Percentiles rank a stretch among this genome's conserved stretches.
Evolutionary conservation across 1,140 invertebrate genomes (phyloP).

Genomic region (Oscheius sp.): DNA sequence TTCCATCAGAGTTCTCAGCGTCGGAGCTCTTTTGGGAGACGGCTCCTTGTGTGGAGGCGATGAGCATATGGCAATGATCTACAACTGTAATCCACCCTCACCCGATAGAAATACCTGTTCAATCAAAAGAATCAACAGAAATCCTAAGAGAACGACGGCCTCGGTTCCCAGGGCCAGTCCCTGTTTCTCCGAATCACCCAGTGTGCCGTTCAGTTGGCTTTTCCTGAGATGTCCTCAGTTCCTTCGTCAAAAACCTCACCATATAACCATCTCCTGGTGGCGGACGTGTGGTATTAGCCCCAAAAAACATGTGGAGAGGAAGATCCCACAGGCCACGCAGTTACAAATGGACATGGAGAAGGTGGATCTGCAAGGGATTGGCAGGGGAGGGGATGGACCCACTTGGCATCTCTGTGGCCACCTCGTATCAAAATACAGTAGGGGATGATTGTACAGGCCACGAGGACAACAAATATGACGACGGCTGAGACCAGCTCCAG

Average conservation of each 20-base stretch:
- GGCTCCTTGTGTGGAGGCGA: neutral
- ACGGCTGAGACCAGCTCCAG: neutral
- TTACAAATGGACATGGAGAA: slow-evolving; percentile 56
- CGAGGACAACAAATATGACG: slow-evolving; percentile 32
- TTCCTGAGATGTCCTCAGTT: slow-evolving; percentile 35
- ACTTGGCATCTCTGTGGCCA: neutral
- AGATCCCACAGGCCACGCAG: slow-evolving; percentile 62
- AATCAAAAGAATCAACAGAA: slow-evolving; percentile 38
- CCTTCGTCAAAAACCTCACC: neutral
- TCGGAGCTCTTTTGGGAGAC: slow-evolving; percentile 1
- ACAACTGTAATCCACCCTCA: neutral
- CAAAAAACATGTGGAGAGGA: slow-evolving; percentile 62
- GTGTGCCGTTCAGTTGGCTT: slow-evolving; percentile 35
- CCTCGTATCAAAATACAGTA: slow-evolving; percentile 36
- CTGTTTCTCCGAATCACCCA: slow-evolving; percentile 10
- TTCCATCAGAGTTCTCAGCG: neutral
- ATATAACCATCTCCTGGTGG: slow-evolving; percentile 44
- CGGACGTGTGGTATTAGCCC: slow-evolving; percentile 61
- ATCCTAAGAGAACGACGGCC: slow-evolving; percentile 35
- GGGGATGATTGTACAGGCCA: slow-evolving; percentile 31
- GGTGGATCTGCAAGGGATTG: slow-evolving; percentile 6
- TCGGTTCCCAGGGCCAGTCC: slow-evolving; percentile 41
- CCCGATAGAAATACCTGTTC: slow-evolving; percentile 36
- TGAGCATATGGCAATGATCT: neutral
- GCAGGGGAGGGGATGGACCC: neutral